Conservation (phyloP, 2,888 invertebrate species). For the Acanthococcus lagerstroemiae region DNA sequence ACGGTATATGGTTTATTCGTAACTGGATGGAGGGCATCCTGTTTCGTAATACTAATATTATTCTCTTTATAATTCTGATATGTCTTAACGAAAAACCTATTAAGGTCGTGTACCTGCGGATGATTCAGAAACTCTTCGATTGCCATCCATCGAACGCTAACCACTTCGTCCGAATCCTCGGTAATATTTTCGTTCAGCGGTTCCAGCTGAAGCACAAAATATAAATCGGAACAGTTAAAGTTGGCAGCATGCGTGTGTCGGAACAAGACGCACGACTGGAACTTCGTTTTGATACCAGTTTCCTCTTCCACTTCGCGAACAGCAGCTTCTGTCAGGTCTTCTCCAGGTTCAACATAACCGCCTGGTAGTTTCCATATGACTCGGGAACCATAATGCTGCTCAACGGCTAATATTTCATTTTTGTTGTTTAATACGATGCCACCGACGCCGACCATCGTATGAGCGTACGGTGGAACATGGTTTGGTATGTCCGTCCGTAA, state of each 20-base stretch:
- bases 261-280: slow-evolving; percentile 62
- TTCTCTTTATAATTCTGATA: slow-evolving; percentile 47
- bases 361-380: slow-evolving; percentile 82
- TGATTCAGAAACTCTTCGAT: slow-evolving; percentile 59
- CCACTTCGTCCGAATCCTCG: slow-evolving; percentile 67
- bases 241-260: slow-evolving; percentile 66
- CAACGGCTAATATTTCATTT: slow-evolving; percentile 67
- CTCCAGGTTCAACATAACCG: slow-evolving; percentile 69
- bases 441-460: slow-evolving; percentile 74
- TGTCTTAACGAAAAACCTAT: slow-evolving; percentile 56
- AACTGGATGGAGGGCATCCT: slow-evolving; percentile 9
- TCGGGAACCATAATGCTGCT: slow-evolving; percentile 54
- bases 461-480: slow-evolving; percentile 67
- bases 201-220: slow-evolving; percentile 62
- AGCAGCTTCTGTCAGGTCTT: slow-evolving; percentile 71
- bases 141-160: slow-evolving; percentile 71
- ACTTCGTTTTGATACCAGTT: slow-evolving; percentile 69
- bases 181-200: slow-evolving; percentile 50
- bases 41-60: neutral
- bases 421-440: slow-evolving; percentile 71
- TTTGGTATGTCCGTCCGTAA: slow-evolving; percentile 51
- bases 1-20: slow-evolving; percentile 10
- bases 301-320: slow-evolving; percentile 82
- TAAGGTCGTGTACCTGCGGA: slow-evolving; percentile 62
- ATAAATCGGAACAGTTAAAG: slow-evolving; percentile 79